A percentile compares a stretch with the other conserved stretches of the same genome.
Conservation (phyloP, 2,797 vertebrate species). For the Chaenodraco wilsoni region DNA sequence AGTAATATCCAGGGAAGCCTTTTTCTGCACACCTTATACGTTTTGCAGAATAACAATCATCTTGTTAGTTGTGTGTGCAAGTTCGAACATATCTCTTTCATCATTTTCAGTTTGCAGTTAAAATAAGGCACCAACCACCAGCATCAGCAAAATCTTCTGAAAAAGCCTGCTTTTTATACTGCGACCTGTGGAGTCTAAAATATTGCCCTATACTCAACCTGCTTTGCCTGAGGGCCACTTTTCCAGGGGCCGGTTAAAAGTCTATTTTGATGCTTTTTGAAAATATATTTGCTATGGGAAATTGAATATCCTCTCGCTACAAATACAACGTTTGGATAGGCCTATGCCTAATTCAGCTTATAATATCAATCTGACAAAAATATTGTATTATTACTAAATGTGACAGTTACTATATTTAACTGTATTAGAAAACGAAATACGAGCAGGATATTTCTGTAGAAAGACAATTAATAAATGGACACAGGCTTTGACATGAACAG, state of each 20-base stretch:
- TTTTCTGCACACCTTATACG: slow-evolving; percentile 61
- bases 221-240: no score
- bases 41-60: slow-evolving; percentile 15
- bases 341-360: background rate
- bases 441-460: background rate
- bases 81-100: slow-evolving; percentile 2
- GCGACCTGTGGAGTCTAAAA: background rate
- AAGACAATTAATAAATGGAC: background rate
- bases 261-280: no score
- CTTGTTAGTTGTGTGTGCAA: slow-evolving; percentile 10
- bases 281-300: no score
- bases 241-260: no score
- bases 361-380: background rate
- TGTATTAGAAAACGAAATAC: background rate
- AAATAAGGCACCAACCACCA: background rate
- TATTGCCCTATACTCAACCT: background rate
- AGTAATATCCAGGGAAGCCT: slow-evolving; percentile 71
- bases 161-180: background rate
- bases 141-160: background rate
- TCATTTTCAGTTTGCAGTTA: slow-evolving; percentile 40
- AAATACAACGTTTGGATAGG: background rate
- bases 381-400: background rate
- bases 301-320: no score
- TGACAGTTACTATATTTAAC: background rate
- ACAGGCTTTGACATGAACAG: background rate